Percentiles rank a stretch among this genome's conserved stretches.
Conservation (phyloP, 2,113 vertebrate species). For the Tretioscincus oriximinensis region DNA sequence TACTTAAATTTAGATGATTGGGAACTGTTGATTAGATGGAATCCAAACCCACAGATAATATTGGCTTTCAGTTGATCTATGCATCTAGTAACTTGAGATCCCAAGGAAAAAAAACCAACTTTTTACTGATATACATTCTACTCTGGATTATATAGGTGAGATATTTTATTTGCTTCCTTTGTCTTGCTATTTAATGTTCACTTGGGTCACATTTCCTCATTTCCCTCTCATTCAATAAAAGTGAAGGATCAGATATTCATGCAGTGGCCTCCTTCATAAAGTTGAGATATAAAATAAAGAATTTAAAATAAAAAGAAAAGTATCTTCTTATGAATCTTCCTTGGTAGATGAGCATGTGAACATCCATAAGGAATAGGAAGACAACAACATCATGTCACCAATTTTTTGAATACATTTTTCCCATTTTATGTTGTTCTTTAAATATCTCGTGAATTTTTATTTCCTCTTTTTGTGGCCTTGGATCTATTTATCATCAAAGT, state of each 20-base stretch:
- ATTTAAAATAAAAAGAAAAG: not conserved
- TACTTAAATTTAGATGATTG: slow-evolving; percentile 9
- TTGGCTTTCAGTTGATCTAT: slow-evolving; percentile 12
- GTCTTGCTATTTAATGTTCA: slow-evolving; percentile 15
- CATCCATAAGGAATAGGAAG: not conserved
- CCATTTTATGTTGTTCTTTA: not conserved
- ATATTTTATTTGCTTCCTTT: slow-evolving; percentile 28
- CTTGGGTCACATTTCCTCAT: slow-evolving; percentile 25
- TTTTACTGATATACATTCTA: not conserved
- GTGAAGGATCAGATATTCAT: slow-evolving; percentile 7
- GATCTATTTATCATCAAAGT: not conserved
- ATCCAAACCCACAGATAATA: not conserved
- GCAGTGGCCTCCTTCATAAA: not conserved
- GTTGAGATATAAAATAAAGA: not conserved
- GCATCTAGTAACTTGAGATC: slow-evolving; percentile 11
- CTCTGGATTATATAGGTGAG: not conserved
- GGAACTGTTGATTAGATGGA: slow-evolving; percentile 7
- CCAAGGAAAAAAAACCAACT: not conserved
- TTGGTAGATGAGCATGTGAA: not conserved
- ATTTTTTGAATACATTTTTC: not conserved
- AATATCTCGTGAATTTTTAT: slow-evolving; percentile 5
- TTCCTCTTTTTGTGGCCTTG: not conserved
- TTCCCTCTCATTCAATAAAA: slow-evolving; percentile 12
- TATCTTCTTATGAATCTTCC: not conserved
- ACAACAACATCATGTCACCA: not conserved